Conservation (phyloP, 2,797 vertebrate species). For the Tauraco hartlaubi region DNA sequence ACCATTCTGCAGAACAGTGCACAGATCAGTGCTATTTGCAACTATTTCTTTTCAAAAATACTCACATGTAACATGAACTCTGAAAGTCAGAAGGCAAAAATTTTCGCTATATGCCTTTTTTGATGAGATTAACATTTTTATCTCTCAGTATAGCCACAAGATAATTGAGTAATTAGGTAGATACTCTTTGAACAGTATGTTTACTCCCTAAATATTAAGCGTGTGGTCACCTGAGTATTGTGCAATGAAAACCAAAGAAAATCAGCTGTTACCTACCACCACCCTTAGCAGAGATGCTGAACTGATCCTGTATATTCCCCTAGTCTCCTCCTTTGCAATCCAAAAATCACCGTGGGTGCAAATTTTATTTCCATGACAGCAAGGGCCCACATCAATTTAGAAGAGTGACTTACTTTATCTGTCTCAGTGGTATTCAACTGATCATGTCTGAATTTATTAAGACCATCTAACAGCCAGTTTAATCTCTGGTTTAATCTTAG, state of each 20-base stretch:
- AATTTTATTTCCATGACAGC: background rate
- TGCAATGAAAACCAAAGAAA: background rate
- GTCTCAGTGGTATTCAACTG: background rate
- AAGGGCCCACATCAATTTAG: background rate
- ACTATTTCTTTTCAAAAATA: background rate
- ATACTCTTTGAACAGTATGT: background rate
- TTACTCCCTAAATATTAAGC: background rate
- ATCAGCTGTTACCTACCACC: background rate
- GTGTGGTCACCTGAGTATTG: background rate
- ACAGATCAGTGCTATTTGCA: background rate
- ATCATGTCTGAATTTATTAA: background rate
- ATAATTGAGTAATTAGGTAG: background rate
- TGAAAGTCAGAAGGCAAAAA: background rate
- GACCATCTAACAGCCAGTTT: background rate
- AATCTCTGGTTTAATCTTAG: background rate
- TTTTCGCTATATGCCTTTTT: background rate
- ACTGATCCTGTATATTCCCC: background rate
- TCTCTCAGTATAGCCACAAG: background rate
- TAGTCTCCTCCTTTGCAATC: background rate
- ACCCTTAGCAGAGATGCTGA: background rate
- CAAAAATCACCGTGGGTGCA: background rate
- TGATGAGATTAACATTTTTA: background rate
- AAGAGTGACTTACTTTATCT: background rate
- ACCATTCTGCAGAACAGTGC: conserved; percentile 38
- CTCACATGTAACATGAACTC: background rate